Base-by-base conservation (phyloP, 2,797 vertebrate species). In the Rhinophrynus dorsalis region DNA sequence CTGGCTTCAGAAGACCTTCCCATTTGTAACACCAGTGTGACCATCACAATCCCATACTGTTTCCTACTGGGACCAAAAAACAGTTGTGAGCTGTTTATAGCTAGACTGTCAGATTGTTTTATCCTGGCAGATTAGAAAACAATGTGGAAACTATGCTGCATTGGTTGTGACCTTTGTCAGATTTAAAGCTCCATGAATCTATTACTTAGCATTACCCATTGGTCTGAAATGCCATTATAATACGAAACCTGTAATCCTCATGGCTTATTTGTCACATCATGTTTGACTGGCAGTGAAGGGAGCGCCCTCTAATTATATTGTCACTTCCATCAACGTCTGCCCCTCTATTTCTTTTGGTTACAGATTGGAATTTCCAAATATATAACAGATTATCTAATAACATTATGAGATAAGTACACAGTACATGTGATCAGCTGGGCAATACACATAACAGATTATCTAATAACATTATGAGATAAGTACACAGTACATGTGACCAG, bases 161-260 rank as follows among this genome's bases (percentile, higher is more conserved):
- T 27, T 30, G 29, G 44, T 15, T 59, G 32, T 30, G 40, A 38
- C 21, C 32, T 50, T 38, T 50, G 52, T 17, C 26, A 20, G 65
- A 50, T 57, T 57, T 48, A 45, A 67, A 58, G 29, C 56, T 58
- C 30, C 44, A 50, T 32, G 47, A 59, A 48, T 50, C 32, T 42
- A 68, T 68, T 51, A 67, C 64, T 66, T 58, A 12, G 40, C 55
- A 59, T n/a, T 38, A 50, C 54, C 15, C 55, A 37, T 8, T 68
- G 42, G 26, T 35, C 42, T 51, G 55, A 12, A 50, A 50, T 67
- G 24, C 23, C 2, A 9, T 59, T 18, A 48, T 27, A 50, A 68
- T 68, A 26, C 32, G 27, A 51, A 68, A 40, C 24, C 2, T 29
- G 17, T 48, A 32, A 18, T 35, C 6, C 24, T 52, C 24, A 50